Evolutionary conservation across 2,113 vertebrate genomes (phyloP), one percentile per base, ranked within the genome.

Genomic region (Gobiocypris rarus): DNA sequence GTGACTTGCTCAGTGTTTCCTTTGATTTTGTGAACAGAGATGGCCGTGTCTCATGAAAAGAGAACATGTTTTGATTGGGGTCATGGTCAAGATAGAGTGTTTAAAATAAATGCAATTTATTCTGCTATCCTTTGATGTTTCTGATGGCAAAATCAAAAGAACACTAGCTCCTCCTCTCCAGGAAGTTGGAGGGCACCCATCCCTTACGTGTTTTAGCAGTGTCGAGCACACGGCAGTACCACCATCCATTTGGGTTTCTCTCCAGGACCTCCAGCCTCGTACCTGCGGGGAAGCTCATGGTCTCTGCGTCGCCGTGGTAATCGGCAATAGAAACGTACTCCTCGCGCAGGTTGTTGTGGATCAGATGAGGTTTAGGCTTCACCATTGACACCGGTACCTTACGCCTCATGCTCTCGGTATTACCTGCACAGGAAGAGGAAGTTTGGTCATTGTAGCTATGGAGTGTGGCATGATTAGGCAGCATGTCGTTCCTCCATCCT

Each of bases 141-240:
- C 9, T 63, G 24, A 63, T 14, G 59, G 59, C 24, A 28, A 0
- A 63, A 15, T 19, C 7, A 34, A 28, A 38, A 67, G 6, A 28
- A 15, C 28, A 71, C 80, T 93, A 98, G 92, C 98, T 98, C 92
- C 97, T 98, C 89, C 97, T 96, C 93, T 99, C 98, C 85, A 99
- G 94, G 92, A 99, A 99, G 95, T 99, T 99, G 88, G 98, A 99
- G 87, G 98, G 98, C 70, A 99, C 98, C 98, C 98, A 99, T 87
- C 97, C 98, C 93, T 98, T 98, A 88, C 96, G 97, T 56, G 96
- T 96, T 82, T 96, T 94, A 81, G 94, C 94, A 31, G 95, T 94
- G 87, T 96, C 97, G 89, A 98, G 95, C 86, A 98, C 96, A 92
- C 99, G 97, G 91, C 98, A 99, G 93, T 98, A 99, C 98, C 98